Base-by-base conservation (phyloP, 2,888 invertebrate genomes). In the Osedax fenrisi region DNA sequence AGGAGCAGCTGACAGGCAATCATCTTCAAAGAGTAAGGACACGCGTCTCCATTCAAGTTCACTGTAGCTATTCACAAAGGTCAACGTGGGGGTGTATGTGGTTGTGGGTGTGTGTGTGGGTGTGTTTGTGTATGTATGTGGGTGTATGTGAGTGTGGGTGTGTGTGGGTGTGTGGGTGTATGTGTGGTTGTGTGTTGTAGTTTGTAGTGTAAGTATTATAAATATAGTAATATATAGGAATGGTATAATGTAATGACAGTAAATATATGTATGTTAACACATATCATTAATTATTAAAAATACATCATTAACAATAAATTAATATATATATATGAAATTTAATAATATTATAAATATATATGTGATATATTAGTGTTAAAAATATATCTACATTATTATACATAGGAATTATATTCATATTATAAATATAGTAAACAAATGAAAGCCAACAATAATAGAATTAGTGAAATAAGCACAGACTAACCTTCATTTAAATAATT, bases 1-100 rank as follows among this genome's bases (percentile, higher is more conserved):
- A 92, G 89, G n/a, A 99, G 87, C 23, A 99, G 87, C 75, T 93
- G 90, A 83, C 96, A 96, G 1, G 96, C 96, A 67, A 97, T 89
- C 79, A 97, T 87, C 81, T 95, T 90, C 71, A 99, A 86, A 0
- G 87, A 86, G 77, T 85, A 84, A 1, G 87, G 87, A 83, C 96
- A 96, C 56, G 81, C 82, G 3, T 80, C 80, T 2, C 84, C 84
- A 27, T 79, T 79, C 3, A 78, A 78, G 78, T 84, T 84, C 23
- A 84, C 83, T 26, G 83, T 82, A 21, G 82, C 84, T 84, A 79
- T 5, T n/a, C n/a, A n/a, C n/a, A n/a, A n/a, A n/a, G n/a, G n/a
- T n/a, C n/a, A n/a, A n/a, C n/a, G n/a, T n/a, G n/a, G n/a, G 56
- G n/a, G 56, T 56, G 56, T 17, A n/a, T 56, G 56, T 17, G 56